These are phyloP conservation scores for Cetonia aurata DNA, from an alignment of 2,888 invertebrate genomes.

Conservation along the genomic window DNA sequence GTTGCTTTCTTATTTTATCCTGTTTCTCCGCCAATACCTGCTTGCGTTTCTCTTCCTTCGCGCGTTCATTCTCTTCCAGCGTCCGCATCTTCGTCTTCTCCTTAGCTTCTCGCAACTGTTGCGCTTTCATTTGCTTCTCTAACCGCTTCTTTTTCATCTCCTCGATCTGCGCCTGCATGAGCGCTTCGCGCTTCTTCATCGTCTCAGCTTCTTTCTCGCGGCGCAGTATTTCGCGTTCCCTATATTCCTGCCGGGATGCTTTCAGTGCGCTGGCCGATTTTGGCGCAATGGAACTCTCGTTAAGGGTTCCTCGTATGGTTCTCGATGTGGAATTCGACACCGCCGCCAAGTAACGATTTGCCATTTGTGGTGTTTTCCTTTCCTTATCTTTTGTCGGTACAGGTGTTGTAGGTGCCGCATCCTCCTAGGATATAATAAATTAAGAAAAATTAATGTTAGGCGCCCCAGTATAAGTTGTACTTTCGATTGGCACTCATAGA, in stretches of 20 bases:
- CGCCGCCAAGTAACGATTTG: constrained; percentile 31
- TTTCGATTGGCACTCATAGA: too few species aligned
- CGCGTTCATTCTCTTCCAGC: constrained; percentile 68
- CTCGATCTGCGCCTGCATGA: constrained; percentile 71
- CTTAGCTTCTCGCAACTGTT: constrained; percentile 67
- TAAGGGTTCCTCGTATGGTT: constrained; percentile 10
- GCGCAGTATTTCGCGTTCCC: constrained; percentile 54
- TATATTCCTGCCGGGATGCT: constrained; percentile 57
- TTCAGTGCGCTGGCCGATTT: constrained; percentile 57
- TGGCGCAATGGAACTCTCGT: constrained; percentile 36
- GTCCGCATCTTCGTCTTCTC: constrained; percentile 67
- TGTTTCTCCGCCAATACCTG: constrained; percentile 58
- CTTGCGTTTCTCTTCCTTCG: constrained; percentile 63
- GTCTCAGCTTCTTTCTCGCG: constrained; percentile 64
- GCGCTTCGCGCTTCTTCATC: constrained; percentile 72
- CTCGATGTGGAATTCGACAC: constrained; percentile 36
- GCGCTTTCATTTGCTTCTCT: constrained; percentile 66
- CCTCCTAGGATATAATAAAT: constrained; percentile 6
- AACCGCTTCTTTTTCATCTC: constrained; percentile 67
- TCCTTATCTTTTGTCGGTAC: background rate
- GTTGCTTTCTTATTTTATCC: constrained; percentile 66
- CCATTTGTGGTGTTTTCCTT: constrained; percentile 24
- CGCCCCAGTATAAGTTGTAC: too few species aligned
- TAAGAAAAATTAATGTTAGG: too few species aligned
- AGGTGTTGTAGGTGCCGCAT: background rate